Conservation (phyloP, 1,140 invertebrate genomes). For the Lepidurus packardi region DNA sequence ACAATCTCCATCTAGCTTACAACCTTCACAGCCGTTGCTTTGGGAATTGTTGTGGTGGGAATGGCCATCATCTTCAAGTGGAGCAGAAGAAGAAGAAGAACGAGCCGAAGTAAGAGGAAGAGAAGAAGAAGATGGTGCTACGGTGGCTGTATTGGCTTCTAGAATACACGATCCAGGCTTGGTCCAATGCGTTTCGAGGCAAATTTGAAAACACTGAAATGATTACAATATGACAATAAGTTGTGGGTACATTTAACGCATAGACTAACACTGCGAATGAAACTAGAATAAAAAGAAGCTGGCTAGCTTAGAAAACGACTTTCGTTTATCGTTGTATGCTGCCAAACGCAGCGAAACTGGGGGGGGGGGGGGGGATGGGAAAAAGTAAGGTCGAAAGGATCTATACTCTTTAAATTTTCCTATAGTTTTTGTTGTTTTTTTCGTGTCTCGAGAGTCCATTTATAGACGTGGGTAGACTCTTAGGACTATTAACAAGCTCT, state of each 20-base stretch:
- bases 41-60: background rate
- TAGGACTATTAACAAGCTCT: conserved; percentile 3
- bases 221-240: background rate
- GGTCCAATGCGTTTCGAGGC: conserved; percentile 7
- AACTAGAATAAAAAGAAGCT: no score
- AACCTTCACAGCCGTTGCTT: conserved; percentile 1
- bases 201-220: background rate
- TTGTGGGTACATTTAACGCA: background rate
- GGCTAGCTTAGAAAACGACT: no score
- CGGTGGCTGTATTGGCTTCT: background rate
- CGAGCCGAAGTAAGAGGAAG: background rate
- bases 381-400: no score
- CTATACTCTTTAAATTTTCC: background rate
- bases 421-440: background rate
- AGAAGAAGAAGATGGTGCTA: background rate
- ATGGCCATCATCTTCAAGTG: conserved; percentile 11
- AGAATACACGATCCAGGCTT: background rate
- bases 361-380: background rate
- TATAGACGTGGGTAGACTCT: background rate
- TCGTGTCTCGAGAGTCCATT: background rate
- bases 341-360: background rate
- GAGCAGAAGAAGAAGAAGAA: background rate
- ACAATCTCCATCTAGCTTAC: background rate
- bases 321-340: no score
- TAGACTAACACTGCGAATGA: no score